These are phyloP conservation scores for Ips typographus DNA, from an alignment of 1,140 invertebrate genomes.

Conservation along the genomic window DNA sequence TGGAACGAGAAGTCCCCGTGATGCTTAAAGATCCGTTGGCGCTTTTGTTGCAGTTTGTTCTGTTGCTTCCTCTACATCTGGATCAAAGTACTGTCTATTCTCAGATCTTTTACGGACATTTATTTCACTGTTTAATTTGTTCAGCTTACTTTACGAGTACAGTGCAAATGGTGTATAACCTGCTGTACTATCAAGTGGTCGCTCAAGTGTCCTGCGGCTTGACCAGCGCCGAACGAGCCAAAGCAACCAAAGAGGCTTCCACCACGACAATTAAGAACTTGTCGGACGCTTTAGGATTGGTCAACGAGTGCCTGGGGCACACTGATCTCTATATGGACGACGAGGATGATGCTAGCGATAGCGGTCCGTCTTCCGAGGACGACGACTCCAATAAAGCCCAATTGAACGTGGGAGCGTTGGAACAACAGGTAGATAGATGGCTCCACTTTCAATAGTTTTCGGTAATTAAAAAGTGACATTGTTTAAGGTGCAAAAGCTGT, in stretches of 20 bases:
- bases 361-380: constrained; percentile 9
- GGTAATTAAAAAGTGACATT: not conserved
- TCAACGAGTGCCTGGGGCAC: constrained; percentile 55
- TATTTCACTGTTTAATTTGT: constrained; percentile 44
- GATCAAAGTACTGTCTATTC: constrained; percentile 72
- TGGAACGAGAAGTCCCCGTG: constrained; percentile 74
- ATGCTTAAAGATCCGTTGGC: constrained; percentile 82
- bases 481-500: constrained; percentile 70
- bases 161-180: constrained; percentile 83
- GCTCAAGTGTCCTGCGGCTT: constrained; percentile 70
- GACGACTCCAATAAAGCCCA: not conserved
- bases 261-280: constrained; percentile 42
- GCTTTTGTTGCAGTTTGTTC: constrained; percentile 81
- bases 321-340: constrained; percentile 58
- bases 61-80: constrained; percentile 80
- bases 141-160: constrained; percentile 86
- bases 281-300: constrained; percentile 51
- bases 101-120: not conserved
- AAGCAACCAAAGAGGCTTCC: constrained; percentile 39
- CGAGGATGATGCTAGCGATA: constrained; percentile 39
- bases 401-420: constrained; percentile 53
- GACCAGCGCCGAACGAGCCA: constrained; percentile 55
- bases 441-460: not conserved
- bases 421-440: constrained; percentile 45
- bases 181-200: constrained; percentile 86